phyloP scores from a whole-genome alignment of 2,888 invertebrate genomes.

The Caenorhabditis parvicauda region DNA sequence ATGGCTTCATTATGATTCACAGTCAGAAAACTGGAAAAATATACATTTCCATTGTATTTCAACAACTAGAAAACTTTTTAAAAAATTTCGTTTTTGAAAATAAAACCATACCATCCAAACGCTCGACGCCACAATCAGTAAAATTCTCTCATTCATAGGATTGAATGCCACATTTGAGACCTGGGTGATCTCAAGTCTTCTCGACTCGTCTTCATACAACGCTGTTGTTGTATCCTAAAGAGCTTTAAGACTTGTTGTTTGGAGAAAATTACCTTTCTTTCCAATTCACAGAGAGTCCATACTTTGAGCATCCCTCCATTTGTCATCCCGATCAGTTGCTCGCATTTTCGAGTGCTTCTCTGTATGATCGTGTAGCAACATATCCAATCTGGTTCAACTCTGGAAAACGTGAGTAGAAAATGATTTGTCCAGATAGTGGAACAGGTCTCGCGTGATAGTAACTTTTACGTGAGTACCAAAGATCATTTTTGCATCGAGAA shows the following conservation, averaged over 20 bases:
- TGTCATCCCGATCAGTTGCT: conserved; percentile 57
- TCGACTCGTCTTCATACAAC: conserved; percentile 91
- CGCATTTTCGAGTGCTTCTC: conserved; percentile 35
- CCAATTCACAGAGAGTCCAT: conserved; percentile 58
- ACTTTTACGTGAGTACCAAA: no score
- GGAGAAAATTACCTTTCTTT: conserved; percentile 39
- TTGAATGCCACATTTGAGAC: conserved; percentile 27
- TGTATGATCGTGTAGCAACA: conserved; percentile 84
- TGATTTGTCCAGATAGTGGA: no score
- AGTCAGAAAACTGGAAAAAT: not conserved
- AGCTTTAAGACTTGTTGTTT: not conserved
- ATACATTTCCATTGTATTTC: not conserved
- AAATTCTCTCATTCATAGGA: conserved; percentile 83
- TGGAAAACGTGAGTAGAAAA: conserved; percentile 2
- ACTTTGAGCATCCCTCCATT: conserved; percentile 61
- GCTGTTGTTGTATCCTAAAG: conserved; percentile 37
- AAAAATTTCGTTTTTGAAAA: conserved; percentile 3
- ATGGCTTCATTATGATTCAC: not conserved
- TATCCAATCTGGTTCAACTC: conserved; percentile 97
- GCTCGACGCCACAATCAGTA: conserved; percentile 91
- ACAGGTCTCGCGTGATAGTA: no score
- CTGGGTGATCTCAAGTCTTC: conserved; percentile 89
- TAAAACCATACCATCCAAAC: conserved; percentile 80
- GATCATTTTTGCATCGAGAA: no score
- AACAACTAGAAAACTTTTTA: conserved; percentile 1